Conservation (phyloP, 2,888 invertebrate species). For the Caenorhabditis sp. region DNA sequence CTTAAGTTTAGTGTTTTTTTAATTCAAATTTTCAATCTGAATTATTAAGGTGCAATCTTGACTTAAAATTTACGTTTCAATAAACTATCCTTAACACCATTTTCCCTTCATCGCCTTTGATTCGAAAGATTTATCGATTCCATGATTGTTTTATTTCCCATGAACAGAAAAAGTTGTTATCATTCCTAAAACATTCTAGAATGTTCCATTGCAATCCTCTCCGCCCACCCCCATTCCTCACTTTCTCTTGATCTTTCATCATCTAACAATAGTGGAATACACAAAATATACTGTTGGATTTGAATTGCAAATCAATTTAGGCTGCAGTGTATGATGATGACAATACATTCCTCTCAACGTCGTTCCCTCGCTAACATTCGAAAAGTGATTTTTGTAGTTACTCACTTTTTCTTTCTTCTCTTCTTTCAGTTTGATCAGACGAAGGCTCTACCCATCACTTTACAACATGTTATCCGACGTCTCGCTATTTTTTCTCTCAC, state of each 20-base stretch:
- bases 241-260: slow-evolving; percentile 14
- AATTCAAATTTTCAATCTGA: no score
- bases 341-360: slow-evolving; percentile 12
- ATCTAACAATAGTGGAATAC: neutral
- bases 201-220: neutral
- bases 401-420: neutral
- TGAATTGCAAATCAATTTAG: slow-evolving; percentile 47
- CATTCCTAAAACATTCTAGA: neutral
- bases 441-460: slow-evolving; percentile 1
- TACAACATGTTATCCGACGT: slow-evolving; percentile 8
- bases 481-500: neutral
- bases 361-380: neutral
- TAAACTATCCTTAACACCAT: no score
- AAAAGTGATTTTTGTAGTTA: slow-evolving; percentile 32
- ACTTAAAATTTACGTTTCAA: no score
- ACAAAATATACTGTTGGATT: slow-evolving; percentile 31
- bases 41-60: no score
- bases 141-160: neutral
- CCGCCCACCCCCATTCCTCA: neutral
- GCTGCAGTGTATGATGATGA: slow-evolving; percentile 15
- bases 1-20: no score
- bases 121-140: neutral
- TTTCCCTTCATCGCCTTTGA: no score
- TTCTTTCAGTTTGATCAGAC: neutral
- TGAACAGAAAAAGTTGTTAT: neutral